Evolutionary conservation across 2,888 invertebrate species (phyloP), one percentile per base, ranked within the genome.

Genomic region (Lasioglossum oenotherae): DNA sequence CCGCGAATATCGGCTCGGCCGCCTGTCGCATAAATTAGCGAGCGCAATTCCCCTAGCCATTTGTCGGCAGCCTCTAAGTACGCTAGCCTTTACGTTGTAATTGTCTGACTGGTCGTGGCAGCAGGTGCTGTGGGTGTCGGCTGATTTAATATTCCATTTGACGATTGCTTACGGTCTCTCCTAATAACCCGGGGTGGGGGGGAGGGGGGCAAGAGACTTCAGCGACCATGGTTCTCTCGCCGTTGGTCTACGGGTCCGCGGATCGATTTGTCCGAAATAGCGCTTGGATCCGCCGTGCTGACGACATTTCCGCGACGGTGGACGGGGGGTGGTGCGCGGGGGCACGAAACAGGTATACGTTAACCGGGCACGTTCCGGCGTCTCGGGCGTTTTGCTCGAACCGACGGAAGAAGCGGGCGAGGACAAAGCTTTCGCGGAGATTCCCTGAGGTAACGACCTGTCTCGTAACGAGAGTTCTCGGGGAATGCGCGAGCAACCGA

Each of bases 371-470:
- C 67, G 72, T 73, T 67, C 23, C 1, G 27, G 27, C 5, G 38
- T 44, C 23, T 31, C 60, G 44, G 31, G 60, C 44, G 75, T 64
- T 60, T 60, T 60, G 41, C 67, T 57, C 16, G 23, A 53, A n/a
- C 38, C 38, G 19, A 23, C 49, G 8, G 73, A 72, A 78, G 64
- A 53, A 80, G 44, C 23, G 16, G 6, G 16, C 60, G 60, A 69
- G 72, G 82, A 85, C 88, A 71, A 88, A 83, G 79, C 82, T 86
- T 75, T 49, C 80, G 78, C 74, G 85, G 57, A 74, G 75, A 49
- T 74, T 79, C 72, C 44, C 69, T 41, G 71, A 35, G 57, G 85
- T 84, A 88, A 82, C 85, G 82, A 87, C 75, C 84, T 76, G 87
- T 71, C 80, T 53, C 44, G 67, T 72, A 81, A 78, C 74, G 60